Base-by-base conservation (phyloP, 1,140 invertebrate species). In the Neomicropteryx cornuta region DNA sequence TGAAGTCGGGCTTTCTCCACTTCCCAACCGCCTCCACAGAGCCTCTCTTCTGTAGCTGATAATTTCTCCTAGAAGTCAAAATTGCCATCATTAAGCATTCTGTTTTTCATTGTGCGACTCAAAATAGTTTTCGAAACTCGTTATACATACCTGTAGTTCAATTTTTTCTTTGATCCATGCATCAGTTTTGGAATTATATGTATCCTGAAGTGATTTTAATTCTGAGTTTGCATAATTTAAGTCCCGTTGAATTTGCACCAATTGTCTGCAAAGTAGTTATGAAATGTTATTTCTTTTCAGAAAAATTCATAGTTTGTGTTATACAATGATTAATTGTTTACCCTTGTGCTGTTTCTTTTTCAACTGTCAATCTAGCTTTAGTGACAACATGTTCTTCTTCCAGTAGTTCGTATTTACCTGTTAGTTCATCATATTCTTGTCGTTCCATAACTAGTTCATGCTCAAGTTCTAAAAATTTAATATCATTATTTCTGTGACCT, bases 351-450 rank as follows among this genome's bases (percentile, higher is more conserved):
- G 71, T 71, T 68, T 87, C 77, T 48, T 84, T 87, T 55, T 89
- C 83, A 23, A 76, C 77, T 4, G 82, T 79, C 1, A 87, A 60
- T 58, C 82, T 73, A 11, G 81, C 75, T 57, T 87, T 88, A 33
- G 78, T 79, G 0, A 83, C 71, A 1, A 86, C 80, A 45, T 83
- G 82, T 51, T 88, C 83, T 55, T 88, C 83, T 51, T 81, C 78
- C n/a, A 92, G 60, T 40, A 82, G 69, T 50, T 87, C 85, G 58
- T 88, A 86, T 56, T 84, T 87, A 3, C 70, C 66, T 18, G 81
- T 87, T 5, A 91, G 62, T 45, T 88, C 84, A 42, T 86, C 79
- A 55, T 83, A 83, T 44, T 85, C 79, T 41, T 80, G 73, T 38
- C 75, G 75, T 51, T 81, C 79, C 16, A 66, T 66, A 22, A 68